Conservation (phyloP, 2,888 invertebrate species). For the Chydorus sphaericus region DNA sequence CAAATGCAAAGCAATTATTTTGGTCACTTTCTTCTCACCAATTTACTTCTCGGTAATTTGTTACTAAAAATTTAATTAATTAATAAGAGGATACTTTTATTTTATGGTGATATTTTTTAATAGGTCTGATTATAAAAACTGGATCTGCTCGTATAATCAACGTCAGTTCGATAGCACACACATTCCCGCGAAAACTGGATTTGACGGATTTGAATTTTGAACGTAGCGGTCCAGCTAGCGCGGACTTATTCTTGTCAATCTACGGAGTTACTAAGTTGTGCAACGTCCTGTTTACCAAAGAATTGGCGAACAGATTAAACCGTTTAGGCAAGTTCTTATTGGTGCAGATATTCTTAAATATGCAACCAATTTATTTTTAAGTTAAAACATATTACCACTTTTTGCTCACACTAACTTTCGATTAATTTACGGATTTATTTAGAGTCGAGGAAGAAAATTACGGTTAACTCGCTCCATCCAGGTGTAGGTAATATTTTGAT, state of each 20-base stretch:
- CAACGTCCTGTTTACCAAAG: constrained; percentile 64
- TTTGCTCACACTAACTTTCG: no score
- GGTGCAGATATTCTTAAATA: no score
- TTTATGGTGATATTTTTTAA: no score
- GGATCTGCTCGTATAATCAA: constrained; percentile 60
- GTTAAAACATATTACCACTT: no score
- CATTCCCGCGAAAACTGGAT: constrained; percentile 48
- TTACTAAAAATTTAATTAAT: not conserved
- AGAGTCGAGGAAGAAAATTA: constrained; percentile 49
- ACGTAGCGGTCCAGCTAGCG: constrained; percentile 26
- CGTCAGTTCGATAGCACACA: constrained; percentile 66
- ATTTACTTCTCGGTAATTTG: constrained; percentile 59
- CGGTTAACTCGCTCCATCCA: constrained; percentile 69
- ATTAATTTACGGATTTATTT: constrained; percentile 21
- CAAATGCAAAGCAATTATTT: constrained; percentile 89
- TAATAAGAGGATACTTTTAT: no score
- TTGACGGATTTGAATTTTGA: constrained; percentile 61
- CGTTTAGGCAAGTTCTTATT: constrained; percentile 40
- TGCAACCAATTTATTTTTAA: no score
- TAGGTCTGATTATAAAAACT: constrained; percentile 57
- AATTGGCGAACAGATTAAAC: constrained; percentile 58
- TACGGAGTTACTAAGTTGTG: constrained; percentile 76
- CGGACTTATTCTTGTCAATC: constrained; percentile 32
- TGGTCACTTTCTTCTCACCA: constrained; percentile 84
- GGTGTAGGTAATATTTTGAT: constrained; percentile 51